Percentiles rank a stretch among this genome's conserved stretches.
Evolutionary conservation across 2,113 vertebrate genomes (phyloP).

Genomic region (Lichenostomus cassidix): DNA sequence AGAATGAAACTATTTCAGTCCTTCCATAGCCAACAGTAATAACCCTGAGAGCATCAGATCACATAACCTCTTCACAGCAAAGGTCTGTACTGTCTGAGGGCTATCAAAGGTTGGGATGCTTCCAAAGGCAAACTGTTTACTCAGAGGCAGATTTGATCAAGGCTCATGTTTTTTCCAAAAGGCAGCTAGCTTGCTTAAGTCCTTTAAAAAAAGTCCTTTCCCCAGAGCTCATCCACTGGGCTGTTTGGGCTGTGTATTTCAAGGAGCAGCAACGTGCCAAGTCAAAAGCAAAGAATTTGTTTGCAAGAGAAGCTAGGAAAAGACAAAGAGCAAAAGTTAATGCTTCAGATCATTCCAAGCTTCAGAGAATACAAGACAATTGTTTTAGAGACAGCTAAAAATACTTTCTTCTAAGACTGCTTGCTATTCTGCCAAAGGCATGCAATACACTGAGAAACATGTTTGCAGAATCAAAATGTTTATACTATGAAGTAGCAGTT

Average conservation of each 20-base stretch:
- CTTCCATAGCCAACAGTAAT: not conserved
- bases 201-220: not conserved
- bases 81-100: not conserved
- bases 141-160: not conserved
- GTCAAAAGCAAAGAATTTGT: not conserved
- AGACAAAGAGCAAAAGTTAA: constrained; percentile 11
- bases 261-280: not conserved
- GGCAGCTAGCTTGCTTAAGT: not conserved
- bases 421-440: constrained; percentile 1
- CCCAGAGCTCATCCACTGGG: not conserved
- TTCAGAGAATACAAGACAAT: not conserved
- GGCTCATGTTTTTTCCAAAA: not conserved
- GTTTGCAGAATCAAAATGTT: not conserved
- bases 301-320: not conserved
- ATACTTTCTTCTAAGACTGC: not conserved
- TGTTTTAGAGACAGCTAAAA: constrained; percentile 13
- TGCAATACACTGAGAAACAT: not conserved
- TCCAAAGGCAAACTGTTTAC: not conserved
- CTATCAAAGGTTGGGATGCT: not conserved
- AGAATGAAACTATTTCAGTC: not conserved
- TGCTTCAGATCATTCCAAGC: not conserved
- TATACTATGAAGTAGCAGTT: not conserved
- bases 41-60: not conserved
- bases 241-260: not conserved
- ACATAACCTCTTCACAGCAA: not conserved